A percentile compares a stretch with the other conserved stretches of the same genome.
Conservation (phyloP, 2,113 vertebrate species). For the Amphiprion percula region DNA sequence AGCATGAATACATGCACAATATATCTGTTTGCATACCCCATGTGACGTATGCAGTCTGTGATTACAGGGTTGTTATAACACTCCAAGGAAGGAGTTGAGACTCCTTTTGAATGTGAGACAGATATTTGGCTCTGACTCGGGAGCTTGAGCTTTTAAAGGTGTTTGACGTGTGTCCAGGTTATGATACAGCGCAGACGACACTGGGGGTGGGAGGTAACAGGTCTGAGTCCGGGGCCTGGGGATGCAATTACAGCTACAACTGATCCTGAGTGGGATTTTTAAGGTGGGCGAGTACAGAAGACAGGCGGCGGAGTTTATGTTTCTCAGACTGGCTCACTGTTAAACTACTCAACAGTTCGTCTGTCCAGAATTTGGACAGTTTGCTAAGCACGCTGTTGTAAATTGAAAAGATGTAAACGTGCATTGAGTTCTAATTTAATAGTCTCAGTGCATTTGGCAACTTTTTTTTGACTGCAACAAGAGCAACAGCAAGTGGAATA, state of each 20-base stretch:
- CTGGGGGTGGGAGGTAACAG: slow-evolving; percentile 3
- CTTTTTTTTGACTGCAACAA: too few species aligned
- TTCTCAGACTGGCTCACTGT: slow-evolving; percentile 31
- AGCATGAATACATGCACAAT: neutral
- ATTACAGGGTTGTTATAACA: slow-evolving; percentile 6
- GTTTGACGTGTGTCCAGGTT: slow-evolving; percentile 11
- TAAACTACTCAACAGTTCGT: slow-evolving; percentile 21
- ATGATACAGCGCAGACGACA: slow-evolving; percentile 3
- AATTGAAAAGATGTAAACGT: neutral
- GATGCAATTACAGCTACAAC: slow-evolving; percentile 44
- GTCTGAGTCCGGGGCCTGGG: slow-evolving; percentile 37
- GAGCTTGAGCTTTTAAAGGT: slow-evolving; percentile 25
- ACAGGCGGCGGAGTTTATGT: slow-evolving; percentile 1
- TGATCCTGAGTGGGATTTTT: slow-evolving; percentile 46
- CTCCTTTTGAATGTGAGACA: slow-evolving; percentile 19
- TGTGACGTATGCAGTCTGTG: slow-evolving; percentile 7
- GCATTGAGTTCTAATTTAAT: neutral
- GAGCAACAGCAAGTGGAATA: too few species aligned
- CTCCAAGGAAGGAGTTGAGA: slow-evolving; percentile 28
- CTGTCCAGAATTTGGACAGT: neutral
- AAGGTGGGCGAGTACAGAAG: slow-evolving; percentile 35
- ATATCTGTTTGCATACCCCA: slow-evolving; percentile 7
- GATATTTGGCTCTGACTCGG: slow-evolving; percentile 12
- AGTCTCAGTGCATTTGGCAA: neutral
- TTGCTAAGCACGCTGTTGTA: neutral